phyloP scores from a whole-genome alignment of 2,888 invertebrate species.

The Ormyrus nitidulus region DNA sequence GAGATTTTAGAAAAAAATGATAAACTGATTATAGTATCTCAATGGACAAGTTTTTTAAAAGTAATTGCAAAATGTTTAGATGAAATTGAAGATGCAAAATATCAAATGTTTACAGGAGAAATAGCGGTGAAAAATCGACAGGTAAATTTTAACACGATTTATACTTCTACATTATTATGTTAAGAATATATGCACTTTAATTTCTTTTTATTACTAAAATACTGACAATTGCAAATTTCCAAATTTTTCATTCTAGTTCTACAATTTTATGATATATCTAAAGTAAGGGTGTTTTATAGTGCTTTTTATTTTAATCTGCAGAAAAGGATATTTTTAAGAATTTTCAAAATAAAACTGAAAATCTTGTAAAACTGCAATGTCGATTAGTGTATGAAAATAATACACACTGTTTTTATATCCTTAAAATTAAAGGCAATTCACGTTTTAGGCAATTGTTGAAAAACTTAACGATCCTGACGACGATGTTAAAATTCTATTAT shows the following conservation, averaged over 20 bases:
- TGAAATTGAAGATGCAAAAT: slow-evolving; percentile 78
- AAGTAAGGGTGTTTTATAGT: too few species aligned
- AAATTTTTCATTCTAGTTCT: too few species aligned
- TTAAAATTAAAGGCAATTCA: not conserved
- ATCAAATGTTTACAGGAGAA: slow-evolving; percentile 81
- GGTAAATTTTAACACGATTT: slow-evolving; percentile 73
- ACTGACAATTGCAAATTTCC: too few species aligned
- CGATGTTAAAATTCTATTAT: slow-evolving; percentile 81
- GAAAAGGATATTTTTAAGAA: too few species aligned
- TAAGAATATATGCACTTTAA: not conserved
- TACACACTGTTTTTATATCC: slow-evolving; percentile 8
- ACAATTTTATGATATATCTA: too few species aligned
- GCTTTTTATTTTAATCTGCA: too few species aligned
- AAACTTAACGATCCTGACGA: slow-evolving; percentile 63
- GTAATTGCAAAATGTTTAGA: slow-evolving; percentile 83
- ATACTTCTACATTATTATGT: not conserved
- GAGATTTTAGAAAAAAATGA: slow-evolving; percentile 77
- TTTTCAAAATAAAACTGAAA: too few species aligned
- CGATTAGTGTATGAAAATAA: too few species aligned
- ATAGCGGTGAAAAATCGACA: slow-evolving; percentile 85
- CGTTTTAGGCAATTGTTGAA: slow-evolving; percentile 65
- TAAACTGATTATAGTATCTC: slow-evolving; percentile 92
- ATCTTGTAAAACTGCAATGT: too few species aligned
- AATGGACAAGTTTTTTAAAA: slow-evolving; percentile 91
- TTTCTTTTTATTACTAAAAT: slow-evolving; percentile 12